A percentile compares a stretch with the other conserved stretches of the same genome.
These are phyloP conservation scores for Xanthia icteritia DNA, from an alignment of 2,888 invertebrate genomes.

Conservation along the genomic window DNA sequence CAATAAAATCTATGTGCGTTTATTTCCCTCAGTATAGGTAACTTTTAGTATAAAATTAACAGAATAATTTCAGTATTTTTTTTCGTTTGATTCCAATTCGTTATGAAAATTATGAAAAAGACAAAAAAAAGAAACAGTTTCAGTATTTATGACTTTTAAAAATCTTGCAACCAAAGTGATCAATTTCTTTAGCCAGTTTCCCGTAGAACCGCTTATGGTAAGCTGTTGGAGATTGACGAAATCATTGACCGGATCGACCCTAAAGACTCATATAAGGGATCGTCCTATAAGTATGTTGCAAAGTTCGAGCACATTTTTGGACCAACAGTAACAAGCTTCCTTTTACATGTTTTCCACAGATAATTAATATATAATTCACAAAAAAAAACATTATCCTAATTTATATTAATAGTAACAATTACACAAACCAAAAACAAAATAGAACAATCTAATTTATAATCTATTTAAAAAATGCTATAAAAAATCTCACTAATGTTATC, in stretches of 20 bases:
- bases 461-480: slow-evolving; percentile 61
- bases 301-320: not conserved
- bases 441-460: slow-evolving; percentile 16
- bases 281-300: not conserved
- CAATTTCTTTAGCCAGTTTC: not conserved
- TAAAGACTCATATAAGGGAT: not conserved
- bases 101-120: not conserved
- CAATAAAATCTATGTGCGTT: slow-evolving; percentile 46
- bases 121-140: not conserved
- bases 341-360: not conserved
- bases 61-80: not conserved
- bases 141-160: too few species aligned
- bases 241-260: not conserved
- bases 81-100: too few species aligned
- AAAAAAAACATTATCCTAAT: slow-evolving; percentile 2
- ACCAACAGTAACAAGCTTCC: not conserved
- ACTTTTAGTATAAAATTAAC: slow-evolving; percentile 4
- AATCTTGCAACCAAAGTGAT: too few species aligned
- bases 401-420: slow-evolving; percentile 19
- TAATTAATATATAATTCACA: not conserved
- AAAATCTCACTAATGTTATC: slow-evolving; percentile 79
- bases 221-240: not conserved
- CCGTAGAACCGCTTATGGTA: not conserved
- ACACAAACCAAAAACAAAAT: slow-evolving; percentile 33
- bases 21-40: slow-evolving; percentile 14